Conservation (phyloP, 1,140 invertebrate genomes). For the Tetramorium parvispinum region DNA sequence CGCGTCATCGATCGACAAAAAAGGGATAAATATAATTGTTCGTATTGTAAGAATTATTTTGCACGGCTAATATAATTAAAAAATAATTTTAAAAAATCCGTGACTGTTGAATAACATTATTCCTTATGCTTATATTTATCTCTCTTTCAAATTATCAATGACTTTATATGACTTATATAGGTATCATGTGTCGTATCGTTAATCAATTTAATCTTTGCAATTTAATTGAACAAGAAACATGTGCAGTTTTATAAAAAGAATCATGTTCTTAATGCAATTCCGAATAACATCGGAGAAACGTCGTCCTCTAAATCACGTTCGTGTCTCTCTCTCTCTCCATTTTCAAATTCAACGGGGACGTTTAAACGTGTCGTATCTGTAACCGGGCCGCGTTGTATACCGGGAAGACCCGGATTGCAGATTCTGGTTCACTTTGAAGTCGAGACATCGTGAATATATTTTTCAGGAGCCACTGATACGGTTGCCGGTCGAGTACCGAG, state of each 20-base stretch:
- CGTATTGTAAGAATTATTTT: background rate
- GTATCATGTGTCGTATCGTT: background rate
- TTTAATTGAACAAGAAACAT: background rate
- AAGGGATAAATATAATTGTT: background rate
- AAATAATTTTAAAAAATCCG: background rate
- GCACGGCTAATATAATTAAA: background rate
- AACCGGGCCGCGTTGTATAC: background rate
- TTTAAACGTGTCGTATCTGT: background rate
- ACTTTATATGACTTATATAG: too few species aligned
- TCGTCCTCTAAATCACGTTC: background rate
- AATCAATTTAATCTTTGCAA: background rate
- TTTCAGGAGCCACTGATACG: slow-evolving; percentile 43
- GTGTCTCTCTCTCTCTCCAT: background rate
- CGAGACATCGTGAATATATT: slow-evolving; percentile 22
- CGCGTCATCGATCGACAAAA: background rate
- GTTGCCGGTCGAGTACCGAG: slow-evolving; percentile 13
- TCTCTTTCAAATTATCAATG: background rate
- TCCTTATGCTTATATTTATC: background rate
- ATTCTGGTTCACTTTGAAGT: slow-evolving; percentile 23
- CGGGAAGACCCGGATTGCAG: background rate
- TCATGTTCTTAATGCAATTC: background rate
- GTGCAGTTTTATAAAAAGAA: background rate
- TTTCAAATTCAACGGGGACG: background rate
- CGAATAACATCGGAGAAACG: background rate
- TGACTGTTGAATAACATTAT: background rate